Conservation (phyloP, 2,797 vertebrate genomes). For the Dicrostonyx torquatus region DNA sequence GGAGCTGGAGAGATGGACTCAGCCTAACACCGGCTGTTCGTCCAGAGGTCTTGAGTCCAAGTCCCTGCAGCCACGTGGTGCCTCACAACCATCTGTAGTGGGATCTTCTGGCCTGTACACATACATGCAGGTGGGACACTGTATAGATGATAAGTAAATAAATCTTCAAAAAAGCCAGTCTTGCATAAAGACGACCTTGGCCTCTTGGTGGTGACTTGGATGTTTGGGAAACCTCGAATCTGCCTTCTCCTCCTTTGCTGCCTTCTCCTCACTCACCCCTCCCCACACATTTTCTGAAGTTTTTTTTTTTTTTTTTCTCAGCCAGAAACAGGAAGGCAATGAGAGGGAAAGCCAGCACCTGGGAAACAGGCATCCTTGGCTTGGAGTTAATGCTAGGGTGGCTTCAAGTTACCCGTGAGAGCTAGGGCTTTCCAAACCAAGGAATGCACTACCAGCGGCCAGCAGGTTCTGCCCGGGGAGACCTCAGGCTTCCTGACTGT, state of each 20-base stretch:
- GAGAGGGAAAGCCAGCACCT: not conserved
- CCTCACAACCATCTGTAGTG: no score
- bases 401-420: no score
- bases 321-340: not conserved
- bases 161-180: not conserved
- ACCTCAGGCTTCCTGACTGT: not conserved
- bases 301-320: not conserved
- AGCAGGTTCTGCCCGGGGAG: no score
- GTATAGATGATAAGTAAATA: no score
- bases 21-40: no score
- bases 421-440: not conserved
- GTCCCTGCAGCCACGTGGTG: no score
- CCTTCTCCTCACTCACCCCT: rapidly evolving
- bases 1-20: no score
- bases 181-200: not conserved
- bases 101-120: no score
- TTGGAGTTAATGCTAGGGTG: not conserved
- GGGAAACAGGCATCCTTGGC: not conserved
- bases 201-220: not conserved
- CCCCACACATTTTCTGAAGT: not conserved
- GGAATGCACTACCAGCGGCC: rapidly evolving
- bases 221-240: not conserved
- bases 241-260: not conserved
- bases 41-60: no score
- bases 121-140: no score